Percentiles rank a stretch among this genome's conserved stretches.
Conservation (phyloP, 2,797 vertebrate genomes). For the Molossus molossus region DNA sequence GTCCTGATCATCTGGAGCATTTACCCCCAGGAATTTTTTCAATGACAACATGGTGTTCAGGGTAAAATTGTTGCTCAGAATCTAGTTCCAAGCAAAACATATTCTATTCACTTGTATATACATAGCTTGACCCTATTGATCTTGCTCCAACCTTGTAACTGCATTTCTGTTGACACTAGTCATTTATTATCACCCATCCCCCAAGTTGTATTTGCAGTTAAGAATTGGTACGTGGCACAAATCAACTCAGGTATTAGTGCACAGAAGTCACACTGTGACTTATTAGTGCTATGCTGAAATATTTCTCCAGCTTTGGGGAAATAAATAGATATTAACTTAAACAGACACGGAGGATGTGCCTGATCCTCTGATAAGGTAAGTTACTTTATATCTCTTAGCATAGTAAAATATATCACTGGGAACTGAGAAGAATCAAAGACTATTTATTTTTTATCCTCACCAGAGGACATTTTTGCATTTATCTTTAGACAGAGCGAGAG, state of each 20-base stretch:
- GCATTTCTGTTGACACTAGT: not conserved
- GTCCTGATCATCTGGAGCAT: not conserved
- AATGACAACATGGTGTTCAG: not conserved
- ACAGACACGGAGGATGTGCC: slow-evolving; percentile 19
- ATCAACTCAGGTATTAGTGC: slow-evolving; percentile 71
- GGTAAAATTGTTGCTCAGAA: not conserved
- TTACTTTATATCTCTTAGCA: not conserved
- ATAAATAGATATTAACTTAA: slow-evolving; percentile 77
- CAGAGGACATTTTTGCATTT: too few relatives aligned
- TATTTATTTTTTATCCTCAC: not conserved
- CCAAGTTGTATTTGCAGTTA: slow-evolving; percentile 71
- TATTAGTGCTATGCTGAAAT: slow-evolving; percentile 56
- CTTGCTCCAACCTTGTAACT: not conserved
- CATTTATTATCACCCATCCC: not conserved
- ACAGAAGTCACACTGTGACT: slow-evolving; percentile 71
- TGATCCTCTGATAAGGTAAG: slow-evolving; percentile 57
- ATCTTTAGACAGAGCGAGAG: too few relatives aligned
- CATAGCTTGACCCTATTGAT: not conserved
- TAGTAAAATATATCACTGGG: slow-evolving; percentile 34
- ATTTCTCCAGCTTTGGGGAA: slow-evolving; percentile 66
- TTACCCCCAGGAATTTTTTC: not conserved
- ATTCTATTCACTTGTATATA: slow-evolving; percentile 34
- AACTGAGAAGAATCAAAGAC: slow-evolving; percentile 30
- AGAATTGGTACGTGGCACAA: slow-evolving; percentile 87
- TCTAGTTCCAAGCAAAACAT: not conserved